Percentiles rank a stretch among this genome's conserved stretches.
phyloP scores from a whole-genome alignment of 2,888 invertebrate species.

The Desoria tigrina region DNA sequence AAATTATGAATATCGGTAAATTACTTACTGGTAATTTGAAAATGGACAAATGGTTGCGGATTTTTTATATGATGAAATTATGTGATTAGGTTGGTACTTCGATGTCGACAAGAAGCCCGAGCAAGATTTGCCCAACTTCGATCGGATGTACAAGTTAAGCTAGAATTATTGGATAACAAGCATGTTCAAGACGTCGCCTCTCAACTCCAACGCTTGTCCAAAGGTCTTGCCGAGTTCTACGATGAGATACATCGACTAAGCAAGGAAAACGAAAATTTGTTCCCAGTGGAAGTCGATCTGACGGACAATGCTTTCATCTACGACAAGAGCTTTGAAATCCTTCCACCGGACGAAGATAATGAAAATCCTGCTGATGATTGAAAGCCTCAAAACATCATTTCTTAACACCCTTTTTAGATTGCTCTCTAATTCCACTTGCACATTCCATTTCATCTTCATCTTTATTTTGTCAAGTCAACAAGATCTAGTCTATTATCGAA shows the following conservation, averaged over 20 bases:
- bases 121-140: conserved; percentile 77
- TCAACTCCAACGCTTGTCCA: conserved; percentile 78
- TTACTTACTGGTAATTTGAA: too few relatives aligned
- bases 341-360: conserved; percentile 48
- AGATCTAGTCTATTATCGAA: background rate
- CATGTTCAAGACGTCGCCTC: conserved; percentile 94
- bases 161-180: conserved; percentile 96
- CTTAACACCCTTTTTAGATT: background rate
- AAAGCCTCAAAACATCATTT: background rate
- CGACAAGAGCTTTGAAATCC: conserved; percentile 58
- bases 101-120: conserved; percentile 94
- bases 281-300: conserved; percentile 95
- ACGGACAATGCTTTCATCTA: conserved; percentile 90
- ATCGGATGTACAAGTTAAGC: conserved; percentile 91
- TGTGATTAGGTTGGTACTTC: conserved; percentile 72
- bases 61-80: too few relatives aligned
- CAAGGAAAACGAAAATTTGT: conserved; percentile 70
- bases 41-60: too few relatives aligned
- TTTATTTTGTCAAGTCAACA: background rate
- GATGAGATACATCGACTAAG: conserved; percentile 75
- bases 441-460: conserved; percentile 3
- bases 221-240: conserved; percentile 76
- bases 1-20: conserved; percentile 92
- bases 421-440: background rate
- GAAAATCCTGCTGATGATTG: conserved; percentile 14